These are phyloP conservation scores for Strongylocentrotus purpuratus DNA, from an alignment of 35 echinoderm and acorn worm genomes.

Conservation along the genomic window DNA sequence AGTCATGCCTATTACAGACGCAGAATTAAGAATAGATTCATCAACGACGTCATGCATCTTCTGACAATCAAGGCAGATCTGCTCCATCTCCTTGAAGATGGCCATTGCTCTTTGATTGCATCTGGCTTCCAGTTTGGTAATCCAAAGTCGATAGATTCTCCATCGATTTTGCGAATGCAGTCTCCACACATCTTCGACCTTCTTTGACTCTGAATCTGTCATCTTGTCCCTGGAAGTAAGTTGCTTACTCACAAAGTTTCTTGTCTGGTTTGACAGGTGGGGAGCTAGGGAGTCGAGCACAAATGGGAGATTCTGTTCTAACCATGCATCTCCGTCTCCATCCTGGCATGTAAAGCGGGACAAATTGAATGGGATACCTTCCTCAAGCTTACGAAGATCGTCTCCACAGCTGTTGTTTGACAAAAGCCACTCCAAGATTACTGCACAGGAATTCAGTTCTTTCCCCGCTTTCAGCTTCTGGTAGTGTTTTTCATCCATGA, in stretches of 20 bases:
- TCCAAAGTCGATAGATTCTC: conserved; percentile 80
- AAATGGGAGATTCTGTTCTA: not conserved
- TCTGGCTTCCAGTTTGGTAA: conserved; percentile 25
- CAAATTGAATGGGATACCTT: not conserved
- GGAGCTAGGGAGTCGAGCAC: conserved; percentile 31
- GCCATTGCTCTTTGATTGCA: not conserved
- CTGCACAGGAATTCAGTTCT: not conserved
- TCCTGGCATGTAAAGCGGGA: conserved; percentile 20
- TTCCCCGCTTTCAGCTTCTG: conserved; percentile 35
- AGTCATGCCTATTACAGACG: conserved; percentile 86
- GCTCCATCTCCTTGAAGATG: not conserved
- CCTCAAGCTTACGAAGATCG: conserved; percentile 28
- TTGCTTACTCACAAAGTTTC: conserved; percentile 41
- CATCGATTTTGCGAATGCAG: conserved; percentile 56
- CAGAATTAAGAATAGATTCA: conserved; percentile 55
- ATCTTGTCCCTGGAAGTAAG: conserved; percentile 61
- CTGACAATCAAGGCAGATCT: conserved; percentile 32
- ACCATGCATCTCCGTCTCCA: conserved; percentile 43
- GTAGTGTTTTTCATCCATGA: conserved; percentile 50
- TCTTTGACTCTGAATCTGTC: conserved; percentile 57
- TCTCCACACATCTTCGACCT: conserved; percentile 62
- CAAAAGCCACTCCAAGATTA: conserved; percentile 45
- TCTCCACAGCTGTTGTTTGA: conserved; percentile 25
- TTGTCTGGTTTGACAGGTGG: not conserved
- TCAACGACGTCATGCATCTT: conserved; percentile 73